phyloP scores from a whole-genome alignment of 2,113 vertebrate genomes.

The Pitta sordida region DNA sequence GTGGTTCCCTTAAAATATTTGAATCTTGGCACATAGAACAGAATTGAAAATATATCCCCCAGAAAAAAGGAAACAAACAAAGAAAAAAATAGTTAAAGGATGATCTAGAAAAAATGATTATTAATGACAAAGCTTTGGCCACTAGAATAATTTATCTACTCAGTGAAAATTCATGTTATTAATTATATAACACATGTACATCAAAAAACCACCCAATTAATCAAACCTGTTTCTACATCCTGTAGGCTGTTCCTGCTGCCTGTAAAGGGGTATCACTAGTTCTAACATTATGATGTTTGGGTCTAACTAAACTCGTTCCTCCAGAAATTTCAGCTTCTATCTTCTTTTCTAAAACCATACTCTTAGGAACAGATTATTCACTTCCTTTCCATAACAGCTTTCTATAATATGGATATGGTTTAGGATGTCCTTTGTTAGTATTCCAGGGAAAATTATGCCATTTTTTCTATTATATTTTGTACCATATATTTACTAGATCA shows the following conservation, averaged over 20 bases:
- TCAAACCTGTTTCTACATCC: background rate
- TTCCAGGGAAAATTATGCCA: background rate
- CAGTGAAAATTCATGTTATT: background rate
- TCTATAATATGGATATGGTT: background rate
- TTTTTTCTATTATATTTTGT: background rate
- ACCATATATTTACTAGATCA: background rate
- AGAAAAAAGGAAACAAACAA: background rate
- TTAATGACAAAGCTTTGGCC: background rate
- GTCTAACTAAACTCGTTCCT: background rate
- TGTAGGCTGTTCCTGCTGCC: background rate
- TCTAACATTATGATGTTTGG: background rate
- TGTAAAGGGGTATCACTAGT: background rate
- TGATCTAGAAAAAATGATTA: background rate
- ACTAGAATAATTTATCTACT: background rate
- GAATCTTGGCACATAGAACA: background rate
- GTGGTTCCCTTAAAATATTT: background rate
- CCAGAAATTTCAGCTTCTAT: background rate
- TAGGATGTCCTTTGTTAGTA: background rate
- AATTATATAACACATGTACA: background rate
- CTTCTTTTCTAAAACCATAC: background rate
- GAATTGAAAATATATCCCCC: background rate
- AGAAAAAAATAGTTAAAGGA: background rate
- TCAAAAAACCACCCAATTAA: background rate
- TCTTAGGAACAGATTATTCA: background rate
- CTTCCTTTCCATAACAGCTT: background rate